Base-by-base conservation (phyloP, 2,113 vertebrate species). In the Puntigrus tetrazona region DNA sequence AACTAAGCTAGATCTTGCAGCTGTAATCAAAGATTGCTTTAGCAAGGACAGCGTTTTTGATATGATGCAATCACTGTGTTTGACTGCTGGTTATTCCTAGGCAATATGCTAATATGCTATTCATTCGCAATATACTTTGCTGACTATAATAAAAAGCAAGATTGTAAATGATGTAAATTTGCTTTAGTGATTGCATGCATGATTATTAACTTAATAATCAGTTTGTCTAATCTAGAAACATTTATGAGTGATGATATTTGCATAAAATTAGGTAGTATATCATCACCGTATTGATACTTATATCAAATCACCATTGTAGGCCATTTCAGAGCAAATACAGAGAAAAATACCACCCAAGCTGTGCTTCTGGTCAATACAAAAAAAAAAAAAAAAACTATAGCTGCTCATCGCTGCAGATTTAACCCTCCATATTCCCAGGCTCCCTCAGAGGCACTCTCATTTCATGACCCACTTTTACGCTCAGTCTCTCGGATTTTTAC, bases 391-490 rank as follows among this genome's bases (percentile, higher is more conserved):
- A 20, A 27, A 78, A 29, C n/a, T n/a, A 47, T 25, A 79, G 18
- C 4, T 2, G n/a, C 81, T 27, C 75, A 81, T 34, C 6, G 4
- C 45, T 79, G 25, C 77, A 81, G 67, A 75, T 81, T 87, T 84
- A 86, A 82, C 81, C 74, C 81, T 85, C 27, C 34, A 10, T 65
- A 57, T 73, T 89, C 63, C 82, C 36, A 78, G 82, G 73, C 43
- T 84, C 78, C 88, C 84, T 86, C 85, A 73, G 67, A n/a, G 88
- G 90, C 87, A 79, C 86, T 90, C 77, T 77, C 84, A 89, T 87
- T 87, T 76, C 88, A 86, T 91, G 92, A 92, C 91, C 91, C 88
- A 92, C 85, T 93, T 93, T 89, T 87, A 84, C 83, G 85, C 70
- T 84, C 85, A 7, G 85, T 11, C 16, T 87, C 87, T 65, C 80